Percentiles rank a stretch among this genome's conserved stretches.
phyloP scores from a whole-genome alignment of 2,888 invertebrate species.

The Sphaerophoria rueppellii region DNA sequence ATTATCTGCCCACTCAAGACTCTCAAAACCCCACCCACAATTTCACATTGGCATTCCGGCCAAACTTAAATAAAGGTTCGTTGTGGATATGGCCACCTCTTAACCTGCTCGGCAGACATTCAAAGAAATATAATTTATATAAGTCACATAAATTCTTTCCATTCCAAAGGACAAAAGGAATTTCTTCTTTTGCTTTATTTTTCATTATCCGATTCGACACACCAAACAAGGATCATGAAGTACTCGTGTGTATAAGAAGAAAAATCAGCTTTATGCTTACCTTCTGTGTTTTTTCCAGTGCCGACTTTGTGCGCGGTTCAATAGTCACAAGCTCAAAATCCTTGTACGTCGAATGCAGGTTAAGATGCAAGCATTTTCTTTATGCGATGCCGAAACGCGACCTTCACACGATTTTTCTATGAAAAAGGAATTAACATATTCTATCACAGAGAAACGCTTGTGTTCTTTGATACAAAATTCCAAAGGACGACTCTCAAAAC shows the following conservation, averaged over 20 bases:
- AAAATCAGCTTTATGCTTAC: constrained; percentile 5
- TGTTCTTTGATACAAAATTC: constrained; percentile 43
- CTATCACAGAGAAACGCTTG: constrained; percentile 30
- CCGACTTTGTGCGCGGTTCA: constrained; percentile 42
- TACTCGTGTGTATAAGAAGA: constrained; percentile 1
- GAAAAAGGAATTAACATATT: constrained; percentile 63
- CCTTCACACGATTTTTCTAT: constrained; percentile 50
- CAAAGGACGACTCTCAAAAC: constrained; percentile 26
- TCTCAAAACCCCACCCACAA: not conserved
- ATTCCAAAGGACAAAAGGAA: constrained; percentile 64
- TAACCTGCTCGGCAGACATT: constrained; percentile 18
- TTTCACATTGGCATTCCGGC: not conserved
- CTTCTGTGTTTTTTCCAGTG: not conserved
- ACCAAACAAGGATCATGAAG: constrained; percentile 24
- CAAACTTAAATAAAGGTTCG: constrained; percentile 5
- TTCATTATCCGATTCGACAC: constrained; percentile 38
- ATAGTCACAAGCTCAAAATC: constrained; percentile 45
- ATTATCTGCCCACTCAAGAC: constrained; percentile 17
- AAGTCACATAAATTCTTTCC: constrained; percentile 67
- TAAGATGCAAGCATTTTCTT: constrained; percentile 57
- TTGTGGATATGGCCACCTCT: not conserved
- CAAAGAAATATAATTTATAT: constrained; percentile 68
- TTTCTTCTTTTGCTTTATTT: constrained; percentile 20
- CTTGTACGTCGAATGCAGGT: constrained; percentile 59
- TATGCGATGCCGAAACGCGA: constrained; percentile 14